A percentile compares a stretch with the other conserved stretches of the same genome.
Evolutionary conservation across 1,140 invertebrate genomes (phyloP).

Genomic region (Eulimnadia texana): DNA sequence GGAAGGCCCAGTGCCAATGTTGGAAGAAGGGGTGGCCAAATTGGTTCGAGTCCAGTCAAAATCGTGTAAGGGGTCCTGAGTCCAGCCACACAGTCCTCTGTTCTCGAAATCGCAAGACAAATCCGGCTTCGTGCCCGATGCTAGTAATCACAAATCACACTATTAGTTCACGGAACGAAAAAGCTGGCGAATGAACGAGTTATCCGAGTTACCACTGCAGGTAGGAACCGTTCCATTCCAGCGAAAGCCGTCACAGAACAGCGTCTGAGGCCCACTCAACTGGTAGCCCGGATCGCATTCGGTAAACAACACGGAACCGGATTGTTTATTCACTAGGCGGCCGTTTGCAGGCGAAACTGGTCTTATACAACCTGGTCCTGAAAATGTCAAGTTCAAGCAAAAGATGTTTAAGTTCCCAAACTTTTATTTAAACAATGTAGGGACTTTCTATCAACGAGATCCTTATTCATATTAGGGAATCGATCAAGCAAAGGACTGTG

Average conservation of each 20-base stretch:
- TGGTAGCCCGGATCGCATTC: slow-evolving; percentile 41
- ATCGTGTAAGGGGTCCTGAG: slow-evolving; percentile 50
- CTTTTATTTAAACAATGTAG: neutral
- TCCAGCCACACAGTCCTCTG: slow-evolving; percentile 53
- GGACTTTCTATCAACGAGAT: neutral
- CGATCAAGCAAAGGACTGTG: neutral
- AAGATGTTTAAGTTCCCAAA: neutral
- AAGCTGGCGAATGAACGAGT: slow-evolving; percentile 15
- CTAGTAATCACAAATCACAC: neutral
- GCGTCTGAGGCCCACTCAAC: slow-evolving; percentile 34
- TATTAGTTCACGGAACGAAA: neutral
- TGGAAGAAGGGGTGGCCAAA: slow-evolving; percentile 45
- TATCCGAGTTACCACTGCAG: slow-evolving; percentile 38
- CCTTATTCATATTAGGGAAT: neutral
- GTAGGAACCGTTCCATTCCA: slow-evolving; percentile 44
- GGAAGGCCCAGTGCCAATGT: slow-evolving; percentile 51
- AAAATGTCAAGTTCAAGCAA: neutral
- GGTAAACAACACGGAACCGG: neutral
- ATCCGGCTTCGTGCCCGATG: slow-evolving; percentile 11
- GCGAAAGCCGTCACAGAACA: slow-evolving; percentile 45
- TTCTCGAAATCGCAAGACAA: slow-evolving; percentile 53
- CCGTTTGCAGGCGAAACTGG: slow-evolving; percentile 2
- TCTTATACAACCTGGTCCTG: slow-evolving; percentile 3
- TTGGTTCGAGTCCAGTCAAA: slow-evolving; percentile 58
- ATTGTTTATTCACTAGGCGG: neutral